Conservation (phyloP, 92 coral and sea anemone species). For the Hydrozoanthus gracilis region DNA sequence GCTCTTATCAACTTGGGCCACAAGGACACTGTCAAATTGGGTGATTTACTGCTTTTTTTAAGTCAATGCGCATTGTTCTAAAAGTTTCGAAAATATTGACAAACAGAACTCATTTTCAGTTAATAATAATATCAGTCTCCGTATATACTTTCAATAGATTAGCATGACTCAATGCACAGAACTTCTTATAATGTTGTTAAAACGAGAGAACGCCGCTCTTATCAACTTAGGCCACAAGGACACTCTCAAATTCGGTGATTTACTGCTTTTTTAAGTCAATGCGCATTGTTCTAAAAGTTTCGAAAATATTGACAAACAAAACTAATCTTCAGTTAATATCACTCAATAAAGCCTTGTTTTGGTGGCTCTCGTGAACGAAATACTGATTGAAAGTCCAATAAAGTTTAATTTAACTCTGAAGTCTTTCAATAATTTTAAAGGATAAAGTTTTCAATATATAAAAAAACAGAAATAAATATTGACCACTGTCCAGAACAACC, state of each 20-base stretch:
- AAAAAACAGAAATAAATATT: no score
- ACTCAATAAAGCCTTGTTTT: no score
- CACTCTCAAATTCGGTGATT: conserved; percentile 14
- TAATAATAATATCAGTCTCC: background rate
- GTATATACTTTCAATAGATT: background rate
- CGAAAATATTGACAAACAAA: no score
- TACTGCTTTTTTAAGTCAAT: background rate
- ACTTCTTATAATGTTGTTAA: background rate
- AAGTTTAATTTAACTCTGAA: no score
- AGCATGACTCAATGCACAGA: background rate
- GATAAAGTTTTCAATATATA: no score
- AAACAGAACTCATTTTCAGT: no score
- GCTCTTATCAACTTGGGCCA: conserved; percentile 4
- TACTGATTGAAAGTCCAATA: no score
- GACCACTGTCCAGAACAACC: no score
- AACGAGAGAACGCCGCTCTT: background rate
- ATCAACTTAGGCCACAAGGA: conserved; percentile 14
- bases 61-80: background rate
- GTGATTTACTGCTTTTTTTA: conserved; percentile 23
- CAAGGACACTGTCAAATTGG: conserved; percentile 14
- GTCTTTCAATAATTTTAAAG: no score
- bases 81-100: no score
- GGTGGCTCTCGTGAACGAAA: no score
- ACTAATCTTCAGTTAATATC: no score
- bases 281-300: background rate